Evolutionary conservation across 2,888 invertebrate species (phyloP).

Genomic region (Tanypteryx hageni): DNA sequence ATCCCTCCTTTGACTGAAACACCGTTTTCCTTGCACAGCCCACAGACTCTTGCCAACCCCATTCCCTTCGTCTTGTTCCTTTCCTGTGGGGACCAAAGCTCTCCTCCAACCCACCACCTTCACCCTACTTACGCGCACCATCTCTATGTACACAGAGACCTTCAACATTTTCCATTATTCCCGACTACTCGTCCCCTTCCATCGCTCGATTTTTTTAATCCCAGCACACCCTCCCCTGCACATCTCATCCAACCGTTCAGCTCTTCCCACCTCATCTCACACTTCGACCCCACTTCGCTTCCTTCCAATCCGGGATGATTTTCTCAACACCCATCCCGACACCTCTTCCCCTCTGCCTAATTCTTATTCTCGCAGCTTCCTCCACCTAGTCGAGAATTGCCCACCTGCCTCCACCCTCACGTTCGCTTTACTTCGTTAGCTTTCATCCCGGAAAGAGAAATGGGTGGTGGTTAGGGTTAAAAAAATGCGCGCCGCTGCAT

Average conservation of each 20-base stretch:
- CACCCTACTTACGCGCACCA: background rate
- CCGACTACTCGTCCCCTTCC: background rate
- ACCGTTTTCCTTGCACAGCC: too few species aligned
- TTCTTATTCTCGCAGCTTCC: background rate
- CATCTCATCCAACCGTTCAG: background rate
- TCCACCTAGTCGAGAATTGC: background rate
- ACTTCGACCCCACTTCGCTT: too few species aligned
- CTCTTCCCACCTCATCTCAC: background rate
- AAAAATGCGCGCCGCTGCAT: background rate
- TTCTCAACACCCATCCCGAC: background rate
- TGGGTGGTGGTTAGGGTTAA: background rate
- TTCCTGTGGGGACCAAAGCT: background rate
- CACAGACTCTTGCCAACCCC: too few species aligned
- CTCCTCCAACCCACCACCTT: background rate
- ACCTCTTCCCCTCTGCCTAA: background rate
- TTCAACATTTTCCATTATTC: slow-evolving; percentile 24
- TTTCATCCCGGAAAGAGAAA: slow-evolving; percentile 25
- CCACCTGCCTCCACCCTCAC: background rate
- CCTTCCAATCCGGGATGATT: too few species aligned
- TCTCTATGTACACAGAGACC: background rate
- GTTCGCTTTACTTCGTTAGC: slow-evolving; percentile 26
- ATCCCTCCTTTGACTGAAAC: too few species aligned
- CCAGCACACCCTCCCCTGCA: background rate
- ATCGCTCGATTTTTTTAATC: background rate
- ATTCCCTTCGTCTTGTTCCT: background rate